A percentile compares a stretch with the other conserved stretches of the same genome.
phyloP scores from a whole-genome alignment of 2,888 invertebrate species.

The Drosophila monieri region DNA sequence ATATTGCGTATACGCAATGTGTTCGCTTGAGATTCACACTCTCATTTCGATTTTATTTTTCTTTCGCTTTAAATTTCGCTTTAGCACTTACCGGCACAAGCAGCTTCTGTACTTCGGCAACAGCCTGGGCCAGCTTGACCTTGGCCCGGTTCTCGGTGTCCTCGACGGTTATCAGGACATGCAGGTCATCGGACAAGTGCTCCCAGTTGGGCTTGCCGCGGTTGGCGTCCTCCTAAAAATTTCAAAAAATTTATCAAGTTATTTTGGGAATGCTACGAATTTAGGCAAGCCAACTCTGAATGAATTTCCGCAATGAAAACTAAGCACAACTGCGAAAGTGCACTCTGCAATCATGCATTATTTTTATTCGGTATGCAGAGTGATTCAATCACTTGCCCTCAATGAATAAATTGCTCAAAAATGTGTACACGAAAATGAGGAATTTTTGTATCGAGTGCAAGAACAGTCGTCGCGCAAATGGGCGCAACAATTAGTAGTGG shows the following conservation, averaged over 20 bases:
- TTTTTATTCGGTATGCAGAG: conserved; percentile 19
- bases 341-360: conserved; percentile 6
- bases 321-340: background rate
- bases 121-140: conserved; percentile 96
- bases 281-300: background rate
- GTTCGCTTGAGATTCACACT: background rate
- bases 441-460: conserved; percentile 10
- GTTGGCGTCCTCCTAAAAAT: conserved; percentile 97
- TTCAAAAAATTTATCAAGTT: background rate
- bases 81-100: conserved; percentile 94
- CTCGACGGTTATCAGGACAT: conserved; percentile 99
- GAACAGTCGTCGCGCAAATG: conserved; percentile 31
- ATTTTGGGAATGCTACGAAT: background rate
- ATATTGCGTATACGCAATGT: conserved; percentile 20
- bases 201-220: conserved; percentile 99
- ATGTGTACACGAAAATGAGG: background rate
- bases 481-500: conserved; percentile 54
- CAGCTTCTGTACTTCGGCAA: conserved; percentile 98
- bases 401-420: conserved; percentile 5
- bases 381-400: conserved; percentile 19
- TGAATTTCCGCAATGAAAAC: conserved; percentile 4
- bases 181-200: conserved; percentile 98
- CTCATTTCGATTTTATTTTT: conserved; percentile 7
- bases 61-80: background rate
- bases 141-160: conserved; percentile 98